Base-by-base conservation (phyloP, 2,113 vertebrate species). In the Taurulus bubalis region DNA sequence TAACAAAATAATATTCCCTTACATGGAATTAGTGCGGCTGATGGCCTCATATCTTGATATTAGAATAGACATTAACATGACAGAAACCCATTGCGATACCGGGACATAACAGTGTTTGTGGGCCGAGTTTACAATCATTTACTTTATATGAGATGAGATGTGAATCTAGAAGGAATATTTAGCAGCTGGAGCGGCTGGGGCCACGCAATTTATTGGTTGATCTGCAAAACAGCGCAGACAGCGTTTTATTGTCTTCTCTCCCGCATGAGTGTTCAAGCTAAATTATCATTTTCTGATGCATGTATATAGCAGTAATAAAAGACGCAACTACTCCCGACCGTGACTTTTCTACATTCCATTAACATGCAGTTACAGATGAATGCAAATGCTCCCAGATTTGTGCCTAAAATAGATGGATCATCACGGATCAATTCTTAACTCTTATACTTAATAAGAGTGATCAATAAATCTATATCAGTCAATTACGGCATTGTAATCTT, bases 11-110 rank as follows among this genome's bases (percentile, higher is more conserved):
- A 90, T 76, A 85, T 80, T 82, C 82, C 87, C 82, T 47, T 20
- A 34, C 26, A 81, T 51, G 56, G 63, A 83, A 89, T 86, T 70
- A 85, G 86, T 71, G 84, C 38, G 51, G 70, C 79, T 89, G 85
- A 84, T 80, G 87, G 88, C 58, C 30, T 71, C 89, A 80, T 82
- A 69, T 59, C 53, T 75, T 60, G 83, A 88, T 87, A 88, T 92
- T 88, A 84, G 84, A 90, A 83, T 8, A 87, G 85, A 88, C 91
- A 83, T 91, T 87, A 91, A 90, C 79, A n/a, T 90, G 91, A 90
- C 86, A 82, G 71, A 85, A 85, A 82, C 49, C 30, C 79, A 58
- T 62, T 49, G 84, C 34, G 28, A 80, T 70, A 59, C 34, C 36
- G 72, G 68, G 73, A 76, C 80, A 81, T 45, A 88, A 85, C 84